Percentiles rank a stretch among this genome's conserved stretches.
Evolutionary conservation across 92 coral and sea anemone species (phyloP).

Genomic region (Phenganax stokvisi): DNA sequence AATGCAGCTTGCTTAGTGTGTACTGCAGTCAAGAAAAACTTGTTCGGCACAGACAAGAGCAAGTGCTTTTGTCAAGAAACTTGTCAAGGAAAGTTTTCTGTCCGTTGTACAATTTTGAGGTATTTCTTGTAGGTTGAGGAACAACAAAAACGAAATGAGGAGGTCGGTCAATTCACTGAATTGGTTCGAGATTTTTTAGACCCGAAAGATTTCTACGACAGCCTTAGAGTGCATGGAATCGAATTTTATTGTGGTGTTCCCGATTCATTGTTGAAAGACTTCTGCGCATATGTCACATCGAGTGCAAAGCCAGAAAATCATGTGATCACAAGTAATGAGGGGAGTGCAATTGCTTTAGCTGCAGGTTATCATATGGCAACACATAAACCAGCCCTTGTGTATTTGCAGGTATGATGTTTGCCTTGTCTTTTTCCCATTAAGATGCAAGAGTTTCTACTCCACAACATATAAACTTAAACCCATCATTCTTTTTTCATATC

Average conservation of each 20-base stretch:
- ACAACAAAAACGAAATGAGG: slow-evolving; percentile 82
- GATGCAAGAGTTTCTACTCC: too few species aligned
- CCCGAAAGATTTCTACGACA: slow-evolving; percentile 88
- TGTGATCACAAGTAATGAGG: slow-evolving; percentile 88
- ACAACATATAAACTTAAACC: too few species aligned
- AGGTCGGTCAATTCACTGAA: slow-evolving; percentile 91
- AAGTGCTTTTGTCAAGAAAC: too few species aligned
- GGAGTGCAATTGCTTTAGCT: slow-evolving; percentile 84
- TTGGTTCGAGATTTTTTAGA: slow-evolving; percentile 91
- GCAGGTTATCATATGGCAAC: slow-evolving; percentile 98
- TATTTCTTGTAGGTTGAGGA: slow-evolving; percentile 60
- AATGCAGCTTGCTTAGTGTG: too few species aligned
- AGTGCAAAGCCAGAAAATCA: slow-evolving; percentile 67
- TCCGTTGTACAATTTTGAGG: background rate
- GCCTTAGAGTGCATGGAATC: slow-evolving; percentile 74
- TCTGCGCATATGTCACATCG: slow-evolving; percentile 92
- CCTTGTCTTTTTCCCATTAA: background rate
- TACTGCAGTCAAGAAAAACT: too few species aligned
- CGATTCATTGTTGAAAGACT: slow-evolving; percentile 89
- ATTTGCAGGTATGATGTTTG: slow-evolving; percentile 61
- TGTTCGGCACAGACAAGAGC: too few species aligned
- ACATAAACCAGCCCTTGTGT: slow-evolving; percentile 86
- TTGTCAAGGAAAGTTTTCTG: background rate
- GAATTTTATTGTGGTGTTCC: slow-evolving; percentile 99
- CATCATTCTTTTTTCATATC: too few species aligned